These are phyloP conservation scores for Micromesistius poutassou DNA, from an alignment of 2,797 vertebrate species.

Conservation along the genomic window DNA sequence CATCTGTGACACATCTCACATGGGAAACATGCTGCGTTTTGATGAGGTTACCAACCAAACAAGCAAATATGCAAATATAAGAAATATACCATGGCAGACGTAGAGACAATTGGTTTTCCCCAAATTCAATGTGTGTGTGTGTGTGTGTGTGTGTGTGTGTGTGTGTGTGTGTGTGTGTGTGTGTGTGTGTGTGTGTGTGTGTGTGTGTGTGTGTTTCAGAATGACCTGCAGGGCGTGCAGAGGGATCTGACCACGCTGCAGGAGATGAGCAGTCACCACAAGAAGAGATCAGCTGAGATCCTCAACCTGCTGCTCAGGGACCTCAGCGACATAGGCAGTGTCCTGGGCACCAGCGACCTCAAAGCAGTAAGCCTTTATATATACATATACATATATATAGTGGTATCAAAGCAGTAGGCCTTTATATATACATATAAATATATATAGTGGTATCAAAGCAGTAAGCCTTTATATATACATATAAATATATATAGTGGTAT, in stretches of 20 bases:
- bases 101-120: too few species aligned
- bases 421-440: too few species aligned
- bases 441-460: not conserved
- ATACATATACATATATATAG: not conserved
- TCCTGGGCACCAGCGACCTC: conserved; percentile 89
- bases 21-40: not conserved
- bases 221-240: conserved; percentile 73
- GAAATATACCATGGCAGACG: too few species aligned
- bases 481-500: too few species aligned
- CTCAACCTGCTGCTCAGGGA: conserved; percentile 87
- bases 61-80: too few species aligned
- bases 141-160: too few species aligned
- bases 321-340: conserved; percentile 85
- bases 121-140: too few species aligned
- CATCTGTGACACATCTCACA: not conserved
- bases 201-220: conserved; percentile 66
- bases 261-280: conserved; percentile 89
- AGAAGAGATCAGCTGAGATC: conserved; percentile 88
- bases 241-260: conserved; percentile 83
- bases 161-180: too few species aligned
- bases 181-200: conserved; percentile 41
- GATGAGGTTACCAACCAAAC: too few species aligned
- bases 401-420: too few species aligned
- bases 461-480: too few species aligned
- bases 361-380: conserved; percentile 75